Conservation (phyloP, 2,888 invertebrate genomes). For the Ischnus inquisitorius region DNA sequence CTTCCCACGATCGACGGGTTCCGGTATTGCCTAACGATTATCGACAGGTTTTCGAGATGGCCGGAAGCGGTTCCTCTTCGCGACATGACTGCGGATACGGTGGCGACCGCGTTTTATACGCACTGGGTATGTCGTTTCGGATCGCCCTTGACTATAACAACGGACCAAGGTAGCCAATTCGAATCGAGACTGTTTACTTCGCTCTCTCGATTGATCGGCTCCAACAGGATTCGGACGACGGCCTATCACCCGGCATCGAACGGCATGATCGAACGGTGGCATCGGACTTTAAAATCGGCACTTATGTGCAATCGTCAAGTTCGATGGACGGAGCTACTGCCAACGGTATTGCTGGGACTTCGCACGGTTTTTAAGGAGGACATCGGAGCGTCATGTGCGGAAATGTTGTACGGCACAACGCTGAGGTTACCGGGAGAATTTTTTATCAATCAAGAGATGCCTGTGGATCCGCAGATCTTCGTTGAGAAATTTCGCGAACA, state of each 20-base stretch:
- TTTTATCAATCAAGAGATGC: slow-evolving; percentile 38
- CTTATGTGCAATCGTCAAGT: slow-evolving; percentile 53
- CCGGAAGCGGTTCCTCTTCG: slow-evolving; percentile 76
- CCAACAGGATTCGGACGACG: slow-evolving; percentile 65
- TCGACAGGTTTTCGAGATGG: slow-evolving; percentile 77
- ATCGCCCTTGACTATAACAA: slow-evolving; percentile 73
- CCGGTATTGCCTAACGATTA: slow-evolving; percentile 77
- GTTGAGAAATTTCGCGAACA: slow-evolving; percentile 57
- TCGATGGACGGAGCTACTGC: slow-evolving; percentile 61
- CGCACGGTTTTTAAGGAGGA: slow-evolving; percentile 66
- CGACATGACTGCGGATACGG: slow-evolving; percentile 75
- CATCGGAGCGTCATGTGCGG: slow-evolving; percentile 54
- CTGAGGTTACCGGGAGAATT: slow-evolving; percentile 62
- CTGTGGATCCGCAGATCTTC: slow-evolving; percentile 54
- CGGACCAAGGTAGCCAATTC: slow-evolving; percentile 77
- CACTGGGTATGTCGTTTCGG: slow-evolving; percentile 78
- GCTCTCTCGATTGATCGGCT: slow-evolving; percentile 65
- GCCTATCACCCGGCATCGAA: slow-evolving; percentile 46
- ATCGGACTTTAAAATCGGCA: slow-evolving; percentile 64
- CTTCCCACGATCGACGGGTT: slow-evolving; percentile 78
- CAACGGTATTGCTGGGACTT: slow-evolving; percentile 66
- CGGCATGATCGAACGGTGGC: slow-evolving; percentile 67
- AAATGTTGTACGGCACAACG: slow-evolving; percentile 58
- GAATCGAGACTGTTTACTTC: slow-evolving; percentile 69
- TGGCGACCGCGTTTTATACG: slow-evolving; percentile 71